Base-by-base conservation (phyloP, 1,140 invertebrate species). In the Dolichoris vasculosae region DNA sequence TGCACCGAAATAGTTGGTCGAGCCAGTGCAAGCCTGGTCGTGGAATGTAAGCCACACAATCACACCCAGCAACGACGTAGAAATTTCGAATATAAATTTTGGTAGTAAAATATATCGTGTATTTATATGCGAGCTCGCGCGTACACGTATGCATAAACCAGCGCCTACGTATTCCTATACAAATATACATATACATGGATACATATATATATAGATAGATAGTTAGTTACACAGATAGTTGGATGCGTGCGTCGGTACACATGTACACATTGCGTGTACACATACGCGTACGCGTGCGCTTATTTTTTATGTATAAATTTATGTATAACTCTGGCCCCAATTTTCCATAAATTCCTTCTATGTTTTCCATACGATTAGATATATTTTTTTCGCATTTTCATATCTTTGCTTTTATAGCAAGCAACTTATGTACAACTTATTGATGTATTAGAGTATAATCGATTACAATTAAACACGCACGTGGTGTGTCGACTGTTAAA, bases 31-130 rank as follows among this genome's bases (percentile, higher is more conserved):
- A 76, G 85, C 87, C 88, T 87, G 89, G 88, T 90, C 90, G 91
- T 92, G 92, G 92, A 93, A 93, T 93, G 91, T 93, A 91, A 92
- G 89, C 91, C 91, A 92, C 92, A 91, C 90, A 90, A 89, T 89
- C 88, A 89, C 88, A 88, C 81, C 87, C 89, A 92, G 92, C 89
- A 90, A 92, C 89, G 88, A 92, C 89, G 88, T 93, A 92, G 89
- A 93, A 93, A 93, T 93, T 92, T 93, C 88, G 90, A 92, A 90
- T 92, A 93, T 92, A 92, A 92, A 93, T 93, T 93, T 93, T 92
- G 91, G 90, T 92, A 92, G 88, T 93, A 92, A 93, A 93, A 92
- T 90, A 92, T 92, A 92, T 92, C 79, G 55, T 87, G 76, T 87
- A 79, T 86, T 75, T 73, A 84, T 85, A 88, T 87, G 86, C 87